Evolutionary conservation across 2,113 vertebrate genomes (phyloP), one percentile per base, ranked within the genome.

Genomic region (Proterorhinus semilunaris): DNA sequence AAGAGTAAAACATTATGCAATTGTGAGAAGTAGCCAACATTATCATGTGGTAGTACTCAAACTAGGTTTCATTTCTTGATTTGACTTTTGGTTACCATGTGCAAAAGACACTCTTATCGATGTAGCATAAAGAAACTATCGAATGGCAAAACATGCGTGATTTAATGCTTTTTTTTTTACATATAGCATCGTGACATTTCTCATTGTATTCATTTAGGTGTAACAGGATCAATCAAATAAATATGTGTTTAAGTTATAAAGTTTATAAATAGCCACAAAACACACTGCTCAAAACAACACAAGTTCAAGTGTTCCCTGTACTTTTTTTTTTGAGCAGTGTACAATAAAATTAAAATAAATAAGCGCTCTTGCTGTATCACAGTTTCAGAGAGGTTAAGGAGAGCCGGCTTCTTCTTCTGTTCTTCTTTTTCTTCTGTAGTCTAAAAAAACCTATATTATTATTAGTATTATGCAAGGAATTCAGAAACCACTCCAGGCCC

Each of bases 31-130:
- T 6, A 6, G 50, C 53, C 36, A 11, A 57, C 46, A 44, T 12
- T 54, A 6, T 1, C 17, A 36, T 9, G 2, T 10, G 12, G 52
- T 62, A 10, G 13, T 16, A 21, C 58, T 71, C 27, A 36, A 36
- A 75, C 15, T 47, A 68, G 15, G 59, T 68, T 81, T 71, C 52
- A 47, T 15, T 78, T 72, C 42, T 53, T 54, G 27, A 42, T 10
- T 63, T 27, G 44, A 12, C 62, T 17, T 61, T 43, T 10, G 47
- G 7, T 59, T 15, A 8, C 6, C 44, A 9, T 36, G 6, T 46
- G 10, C 1, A 21, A 6, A 8, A 8, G 15, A 17, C 1, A 4
- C 0, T 5, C 46, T 3, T 12, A 43, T 55, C 27, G 53, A 16
- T 11, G 17, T 17, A 27, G 17, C 9, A 17, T 55, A 42, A 42